Evolutionary conservation across 2,113 vertebrate genomes (phyloP).

Genomic region (Cyphomyrus discorhynchus): DNA sequence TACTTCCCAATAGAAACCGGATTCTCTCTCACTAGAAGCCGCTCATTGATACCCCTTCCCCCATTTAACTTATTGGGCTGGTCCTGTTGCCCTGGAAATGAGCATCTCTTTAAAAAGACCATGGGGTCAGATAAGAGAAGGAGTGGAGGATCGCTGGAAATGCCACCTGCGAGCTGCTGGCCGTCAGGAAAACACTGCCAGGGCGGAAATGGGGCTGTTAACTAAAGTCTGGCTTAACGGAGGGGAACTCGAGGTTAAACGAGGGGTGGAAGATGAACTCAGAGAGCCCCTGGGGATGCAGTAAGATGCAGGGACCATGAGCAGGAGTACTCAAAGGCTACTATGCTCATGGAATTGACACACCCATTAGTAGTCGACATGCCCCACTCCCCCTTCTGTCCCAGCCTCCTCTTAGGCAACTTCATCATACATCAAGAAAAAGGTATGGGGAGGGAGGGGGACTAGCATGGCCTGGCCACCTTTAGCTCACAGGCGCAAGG

Average conservation of each 20-base stretch:
- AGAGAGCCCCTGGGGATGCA: neutral
- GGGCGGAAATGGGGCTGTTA: constrained; percentile 29
- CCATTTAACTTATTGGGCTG: neutral
- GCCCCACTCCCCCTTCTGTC: neutral
- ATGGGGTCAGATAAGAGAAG: constrained; percentile 41
- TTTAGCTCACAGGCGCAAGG: neutral
- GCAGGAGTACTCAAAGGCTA: neutral
- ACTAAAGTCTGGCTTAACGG: constrained; percentile 40
- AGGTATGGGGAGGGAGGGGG: neutral
- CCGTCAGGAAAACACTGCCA: constrained; percentile 41
- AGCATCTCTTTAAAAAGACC: constrained; percentile 11
- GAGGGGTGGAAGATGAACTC: neutral
- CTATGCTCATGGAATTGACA: neutral
- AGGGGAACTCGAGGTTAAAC: neutral
- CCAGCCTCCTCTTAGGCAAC: neutral
- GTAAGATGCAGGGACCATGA: neutral
- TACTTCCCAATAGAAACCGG: neutral
- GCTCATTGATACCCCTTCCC: neutral
- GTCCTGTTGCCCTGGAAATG: neutral
- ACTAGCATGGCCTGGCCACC: neutral
- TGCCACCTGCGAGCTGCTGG: constrained; percentile 40
- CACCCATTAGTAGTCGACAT: neutral
- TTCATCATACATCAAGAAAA: neutral
- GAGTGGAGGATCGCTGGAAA: constrained; percentile 42
- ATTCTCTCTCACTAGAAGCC: neutral